Percentiles rank a stretch among this genome's conserved stretches.
Evolutionary conservation across 2,888 invertebrate species (phyloP).

Genomic region (Phalangium opilio): DNA sequence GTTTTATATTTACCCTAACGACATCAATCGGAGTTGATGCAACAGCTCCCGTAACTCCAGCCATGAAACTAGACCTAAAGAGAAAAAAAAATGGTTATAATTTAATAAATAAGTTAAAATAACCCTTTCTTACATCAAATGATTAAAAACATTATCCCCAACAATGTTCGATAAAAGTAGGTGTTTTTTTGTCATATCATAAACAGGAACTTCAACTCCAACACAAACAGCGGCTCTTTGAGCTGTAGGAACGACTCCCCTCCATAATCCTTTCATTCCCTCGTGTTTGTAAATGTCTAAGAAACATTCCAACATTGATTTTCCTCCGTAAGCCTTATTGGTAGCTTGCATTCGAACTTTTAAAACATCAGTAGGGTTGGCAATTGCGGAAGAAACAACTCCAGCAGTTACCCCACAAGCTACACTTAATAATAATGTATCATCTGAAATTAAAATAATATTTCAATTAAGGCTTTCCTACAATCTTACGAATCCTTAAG

Average conservation of each 20-base stretch:
- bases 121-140: slow-evolving; percentile 65
- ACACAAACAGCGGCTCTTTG: slow-evolving; percentile 86
- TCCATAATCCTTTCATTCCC: slow-evolving; percentile 73
- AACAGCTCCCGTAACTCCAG: slow-evolving; percentile 79
- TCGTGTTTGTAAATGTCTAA: slow-evolving; percentile 64
- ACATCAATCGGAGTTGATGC: slow-evolving; percentile 91
- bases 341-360: slow-evolving; percentile 86
- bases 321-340: slow-evolving; percentile 29
- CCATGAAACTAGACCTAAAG: slow-evolving; percentile 69
- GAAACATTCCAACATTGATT: slow-evolving; percentile 57
- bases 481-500: no score
- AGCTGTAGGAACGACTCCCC: slow-evolving; percentile 80
- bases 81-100: slow-evolving; percentile 7
- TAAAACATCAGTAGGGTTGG: slow-evolving; percentile 88
- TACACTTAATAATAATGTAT: slow-evolving; percentile 38
- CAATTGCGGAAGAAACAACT: slow-evolving; percentile 82
- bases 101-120: not conserved
- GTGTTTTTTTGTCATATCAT: slow-evolving; percentile 71
- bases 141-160: slow-evolving; percentile 67
- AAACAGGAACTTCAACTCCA: slow-evolving; percentile 82
- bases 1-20: slow-evolving; percentile 49
- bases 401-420: slow-evolving; percentile 70
- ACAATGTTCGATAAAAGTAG: slow-evolving; percentile 43
- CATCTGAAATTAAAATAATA: slow-evolving; percentile 23
- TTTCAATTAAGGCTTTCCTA: no score